Evolutionary conservation across 2,888 invertebrate species (phyloP).

Genomic region (Apamea anceps): DNA sequence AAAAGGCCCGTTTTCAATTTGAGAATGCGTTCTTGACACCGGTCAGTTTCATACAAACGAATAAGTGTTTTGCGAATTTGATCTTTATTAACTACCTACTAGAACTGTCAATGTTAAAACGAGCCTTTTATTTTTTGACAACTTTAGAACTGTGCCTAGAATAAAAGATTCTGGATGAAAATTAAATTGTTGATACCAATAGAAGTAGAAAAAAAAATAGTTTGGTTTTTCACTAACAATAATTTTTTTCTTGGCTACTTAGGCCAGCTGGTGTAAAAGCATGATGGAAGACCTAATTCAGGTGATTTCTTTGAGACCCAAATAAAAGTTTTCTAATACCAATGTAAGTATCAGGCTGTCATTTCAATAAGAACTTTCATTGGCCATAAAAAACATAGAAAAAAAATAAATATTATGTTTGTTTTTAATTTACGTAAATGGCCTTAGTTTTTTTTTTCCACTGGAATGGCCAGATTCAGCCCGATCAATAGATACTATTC

Average conservation of each 20-base stretch:
- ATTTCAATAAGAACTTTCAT: neutral
- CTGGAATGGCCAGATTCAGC: neutral
- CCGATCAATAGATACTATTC: neutral
- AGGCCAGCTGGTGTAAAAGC: neutral
- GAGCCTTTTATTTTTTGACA: too few species aligned
- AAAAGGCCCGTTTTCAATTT: too few species aligned
- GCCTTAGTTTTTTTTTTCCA: neutral
- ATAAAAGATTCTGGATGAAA: neutral
- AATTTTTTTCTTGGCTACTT: neutral
- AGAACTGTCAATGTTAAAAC: too few species aligned
- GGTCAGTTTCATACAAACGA: too few species aligned
- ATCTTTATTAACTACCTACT: too few species aligned
- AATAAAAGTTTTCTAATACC: neutral
- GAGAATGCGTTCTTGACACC: too few species aligned
- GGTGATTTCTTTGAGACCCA: too few species aligned
- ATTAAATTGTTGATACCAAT: neutral
- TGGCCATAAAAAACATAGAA: neutral
- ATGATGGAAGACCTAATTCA: neutral
- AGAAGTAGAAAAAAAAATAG: neutral
- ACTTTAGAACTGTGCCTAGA: neutral
- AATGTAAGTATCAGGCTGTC: too few species aligned
- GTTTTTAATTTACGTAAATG: neutral
- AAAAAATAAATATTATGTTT: neutral
- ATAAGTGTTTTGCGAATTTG: too few species aligned
- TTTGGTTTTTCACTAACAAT: neutral